phyloP scores from a whole-genome alignment of 2,113 vertebrate genomes.

The Halichoerus grypus region DNA sequence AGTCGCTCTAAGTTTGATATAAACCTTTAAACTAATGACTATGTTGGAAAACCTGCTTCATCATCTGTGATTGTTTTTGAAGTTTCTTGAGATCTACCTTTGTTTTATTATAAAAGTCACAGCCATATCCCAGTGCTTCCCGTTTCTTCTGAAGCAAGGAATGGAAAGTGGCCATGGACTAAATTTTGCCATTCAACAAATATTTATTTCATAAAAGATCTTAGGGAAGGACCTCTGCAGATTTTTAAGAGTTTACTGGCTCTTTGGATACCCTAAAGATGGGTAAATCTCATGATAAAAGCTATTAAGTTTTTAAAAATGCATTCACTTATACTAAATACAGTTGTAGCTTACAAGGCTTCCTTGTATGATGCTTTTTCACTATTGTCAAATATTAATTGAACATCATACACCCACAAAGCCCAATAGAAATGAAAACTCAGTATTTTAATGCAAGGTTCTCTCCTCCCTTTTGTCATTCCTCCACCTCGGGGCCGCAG shows the following conservation, averaged over 20 bases:
- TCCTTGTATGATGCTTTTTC: background rate
- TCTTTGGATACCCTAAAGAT: constrained; percentile 17
- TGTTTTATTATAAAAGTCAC: background rate
- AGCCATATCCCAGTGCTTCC: background rate
- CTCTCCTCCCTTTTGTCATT: background rate
- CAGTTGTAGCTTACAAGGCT: background rate
- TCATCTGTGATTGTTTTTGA: background rate
- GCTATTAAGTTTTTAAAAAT: constrained; percentile 10
- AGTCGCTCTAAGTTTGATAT: constrained; percentile 7
- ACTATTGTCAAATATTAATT: constrained; percentile 26
- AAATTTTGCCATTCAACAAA: background rate
- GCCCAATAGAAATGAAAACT: constrained; percentile 10
- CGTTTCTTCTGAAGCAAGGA: background rate
- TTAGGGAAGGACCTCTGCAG: background rate
- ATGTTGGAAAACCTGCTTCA: constrained; percentile 29
- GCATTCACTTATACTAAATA: constrained; percentile 42
- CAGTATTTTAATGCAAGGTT: background rate
- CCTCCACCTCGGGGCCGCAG: background rate
- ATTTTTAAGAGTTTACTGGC: constrained; percentile 8
- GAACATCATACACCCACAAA: constrained; percentile 1
- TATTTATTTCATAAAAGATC: background rate
- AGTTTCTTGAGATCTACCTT: background rate
- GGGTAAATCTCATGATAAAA: constrained; percentile 45
- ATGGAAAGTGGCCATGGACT: background rate
- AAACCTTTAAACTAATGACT: constrained; percentile 32